A percentile compares a stretch with the other conserved stretches of the same genome.
phyloP scores from a whole-genome alignment of 2,888 invertebrate genomes.

The Nomada fucata region DNA sequence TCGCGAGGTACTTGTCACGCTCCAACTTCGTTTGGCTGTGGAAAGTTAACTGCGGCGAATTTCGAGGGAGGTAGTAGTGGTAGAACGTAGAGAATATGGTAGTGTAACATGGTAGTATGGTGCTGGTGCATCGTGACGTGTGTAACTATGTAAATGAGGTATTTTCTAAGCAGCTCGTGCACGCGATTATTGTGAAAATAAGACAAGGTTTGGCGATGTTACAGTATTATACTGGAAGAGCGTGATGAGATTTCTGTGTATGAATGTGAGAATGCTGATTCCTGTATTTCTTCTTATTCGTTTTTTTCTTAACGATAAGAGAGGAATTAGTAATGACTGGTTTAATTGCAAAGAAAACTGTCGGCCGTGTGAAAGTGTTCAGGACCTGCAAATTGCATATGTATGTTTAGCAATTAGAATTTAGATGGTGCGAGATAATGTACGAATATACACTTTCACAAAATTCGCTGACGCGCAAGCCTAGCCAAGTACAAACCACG shows the following conservation, averaged over 20 bases:
- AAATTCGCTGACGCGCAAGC: constrained; percentile 53
- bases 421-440: constrained; percentile 10
- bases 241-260: constrained; percentile 9
- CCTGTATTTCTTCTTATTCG: neutral
- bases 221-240: neutral
- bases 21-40: constrained; percentile 32
- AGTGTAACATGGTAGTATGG: constrained; percentile 13
- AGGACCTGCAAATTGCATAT: neutral
- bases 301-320: neutral
- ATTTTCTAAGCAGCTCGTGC: constrained; percentile 26
- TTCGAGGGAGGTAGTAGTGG: constrained; percentile 43
- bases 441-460: neutral
- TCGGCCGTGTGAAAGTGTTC: neutral
- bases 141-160: constrained; percentile 16
- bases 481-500: constrained; percentile 46
- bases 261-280: neutral
- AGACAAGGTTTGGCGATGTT: neutral
- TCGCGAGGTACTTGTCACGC: constrained; percentile 22
- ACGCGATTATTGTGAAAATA: constrained; percentile 9
- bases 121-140: constrained; percentile 28
- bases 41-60: constrained; percentile 27
- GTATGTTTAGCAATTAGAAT: constrained; percentile 9
- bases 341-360: neutral
- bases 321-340: neutral
- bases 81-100: constrained; percentile 24